These are phyloP conservation scores for Neostethus bicornis DNA, from an alignment of 2,797 vertebrate genomes.

Conservation along the genomic window DNA sequence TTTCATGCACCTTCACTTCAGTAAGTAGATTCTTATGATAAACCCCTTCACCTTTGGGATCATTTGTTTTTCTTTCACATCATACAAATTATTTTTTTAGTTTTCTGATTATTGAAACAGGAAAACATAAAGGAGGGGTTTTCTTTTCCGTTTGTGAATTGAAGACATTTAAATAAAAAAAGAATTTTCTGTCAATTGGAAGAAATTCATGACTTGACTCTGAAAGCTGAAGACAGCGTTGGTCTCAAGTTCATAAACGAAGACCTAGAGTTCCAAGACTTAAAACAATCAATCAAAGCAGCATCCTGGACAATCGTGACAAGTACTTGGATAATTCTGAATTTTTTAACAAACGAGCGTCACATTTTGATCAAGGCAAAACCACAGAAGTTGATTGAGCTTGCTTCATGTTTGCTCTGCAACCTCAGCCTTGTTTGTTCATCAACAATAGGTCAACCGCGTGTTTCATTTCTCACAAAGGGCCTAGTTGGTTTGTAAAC, in stretches of 20 bases:
- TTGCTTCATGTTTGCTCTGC: slow-evolving; percentile 51
- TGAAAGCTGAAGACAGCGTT: background rate
- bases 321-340: slow-evolving; percentile 38
- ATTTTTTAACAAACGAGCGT: slow-evolving; percentile 10
- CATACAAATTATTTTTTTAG: too few species aligned
- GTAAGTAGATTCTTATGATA: too few species aligned
- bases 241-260: slow-evolving; percentile 10
- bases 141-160: background rate
- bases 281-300: slow-evolving; percentile 29
- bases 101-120: too few species aligned
- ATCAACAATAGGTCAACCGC: slow-evolving; percentile 55
- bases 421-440: slow-evolving; percentile 56
- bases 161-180: slow-evolving; percentile 10
- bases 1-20: too few species aligned
- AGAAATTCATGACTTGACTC: too few species aligned
- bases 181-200: background rate
- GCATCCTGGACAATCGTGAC: slow-evolving; percentile 28
- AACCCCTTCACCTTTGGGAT: too few species aligned
- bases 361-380: slow-evolving; percentile 49
- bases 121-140: too few species aligned
- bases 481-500: slow-evolving; percentile 14
- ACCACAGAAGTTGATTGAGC: slow-evolving; percentile 24
- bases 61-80: too few species aligned
- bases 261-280: slow-evolving; percentile 1
- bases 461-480: slow-evolving; percentile 56